Conservation (phyloP, 1,140 invertebrate species). For the Papilio machaon region DNA sequence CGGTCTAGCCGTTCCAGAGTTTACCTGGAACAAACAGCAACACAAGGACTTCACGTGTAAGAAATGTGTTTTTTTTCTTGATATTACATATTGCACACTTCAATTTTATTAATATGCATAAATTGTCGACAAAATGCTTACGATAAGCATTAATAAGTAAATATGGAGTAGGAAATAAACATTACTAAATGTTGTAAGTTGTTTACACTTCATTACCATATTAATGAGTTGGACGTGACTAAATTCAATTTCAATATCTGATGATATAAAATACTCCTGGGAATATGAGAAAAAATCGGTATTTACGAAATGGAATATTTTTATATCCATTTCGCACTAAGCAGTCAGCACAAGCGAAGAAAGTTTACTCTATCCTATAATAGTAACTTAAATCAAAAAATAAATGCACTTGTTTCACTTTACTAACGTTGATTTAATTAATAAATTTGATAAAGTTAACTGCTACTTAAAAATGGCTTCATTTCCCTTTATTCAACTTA, state of each 20-base stretch:
- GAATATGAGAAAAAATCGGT: background rate
- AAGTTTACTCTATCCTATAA: background rate
- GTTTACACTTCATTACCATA: slow-evolving; percentile 12
- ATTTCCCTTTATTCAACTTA: background rate
- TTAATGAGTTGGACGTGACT: slow-evolving; percentile 13
- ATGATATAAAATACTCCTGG: slow-evolving; percentile 5
- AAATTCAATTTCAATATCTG: slow-evolving; percentile 17
- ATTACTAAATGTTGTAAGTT: background rate
- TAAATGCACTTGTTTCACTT: too few species aligned
- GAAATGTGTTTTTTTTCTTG: too few species aligned
- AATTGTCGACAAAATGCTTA: background rate
- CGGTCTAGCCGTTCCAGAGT: too few species aligned
- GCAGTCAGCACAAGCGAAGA: too few species aligned
- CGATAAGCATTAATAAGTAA: background rate
- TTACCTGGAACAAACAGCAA: too few species aligned
- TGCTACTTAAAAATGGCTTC: background rate
- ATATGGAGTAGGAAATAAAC: background rate
- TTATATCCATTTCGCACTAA: too few species aligned
- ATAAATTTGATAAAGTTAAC: background rate
- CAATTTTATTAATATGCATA: too few species aligned
- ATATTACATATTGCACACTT: too few species aligned
- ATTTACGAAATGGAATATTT: background rate
- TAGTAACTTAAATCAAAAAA: too few species aligned
- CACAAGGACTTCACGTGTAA: too few species aligned
- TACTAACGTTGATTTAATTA: too few species aligned